These are phyloP conservation scores for Stenotaenia linearis DNA, from an alignment of 2,888 invertebrate species.

Conservation along the genomic window DNA sequence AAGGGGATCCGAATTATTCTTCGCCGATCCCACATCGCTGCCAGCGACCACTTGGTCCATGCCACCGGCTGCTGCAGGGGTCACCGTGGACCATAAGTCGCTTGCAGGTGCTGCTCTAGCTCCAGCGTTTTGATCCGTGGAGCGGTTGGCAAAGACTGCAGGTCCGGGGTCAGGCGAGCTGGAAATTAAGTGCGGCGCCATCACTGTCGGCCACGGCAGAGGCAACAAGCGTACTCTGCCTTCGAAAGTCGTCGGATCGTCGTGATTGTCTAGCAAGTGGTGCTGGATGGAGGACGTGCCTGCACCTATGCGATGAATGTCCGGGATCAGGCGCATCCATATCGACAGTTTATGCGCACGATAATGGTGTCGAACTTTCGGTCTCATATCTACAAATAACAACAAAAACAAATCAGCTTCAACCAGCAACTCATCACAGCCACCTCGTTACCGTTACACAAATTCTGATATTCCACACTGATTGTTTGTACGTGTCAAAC, in stretches of 20 bases:
- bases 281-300: constrained; percentile 77
- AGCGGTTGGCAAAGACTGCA: neutral
- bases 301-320: constrained; percentile 54
- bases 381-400: constrained; percentile 70
- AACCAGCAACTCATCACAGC: too few species aligned
- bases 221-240: constrained; percentile 65
- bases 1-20: constrained; percentile 33
- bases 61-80: constrained; percentile 27
- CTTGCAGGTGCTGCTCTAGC: neutral
- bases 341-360: constrained; percentile 90
- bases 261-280: constrained; percentile 74
- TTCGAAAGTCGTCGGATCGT: constrained; percentile 82
- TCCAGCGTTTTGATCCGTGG: neutral
- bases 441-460: too few species aligned
- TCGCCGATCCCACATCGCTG: neutral
- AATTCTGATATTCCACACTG: neutral
- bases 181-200: neutral
- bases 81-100: neutral
- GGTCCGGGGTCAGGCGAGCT: constrained; percentile 14
- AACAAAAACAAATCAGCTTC: too few species aligned
- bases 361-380: constrained; percentile 87
- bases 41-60: neutral
- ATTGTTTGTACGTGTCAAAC: neutral
- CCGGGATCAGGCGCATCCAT: constrained; percentile 91
- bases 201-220: constrained; percentile 39